Conservation (phyloP, 2,113 vertebrate species). For the Strix aluco region DNA sequence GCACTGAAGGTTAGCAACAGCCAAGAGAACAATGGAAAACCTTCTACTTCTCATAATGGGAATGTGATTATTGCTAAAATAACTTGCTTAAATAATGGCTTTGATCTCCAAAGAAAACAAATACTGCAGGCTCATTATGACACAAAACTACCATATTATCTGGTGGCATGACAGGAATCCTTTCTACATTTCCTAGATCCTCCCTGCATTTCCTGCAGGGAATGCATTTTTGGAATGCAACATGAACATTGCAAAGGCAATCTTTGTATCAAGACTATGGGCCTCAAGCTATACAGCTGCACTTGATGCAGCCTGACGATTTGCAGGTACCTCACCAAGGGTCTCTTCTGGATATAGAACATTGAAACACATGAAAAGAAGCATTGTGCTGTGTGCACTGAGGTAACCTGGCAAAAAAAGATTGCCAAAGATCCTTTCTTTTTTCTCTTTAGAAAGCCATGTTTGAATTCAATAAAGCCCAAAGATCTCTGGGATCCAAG, state of each 20-base stretch:
- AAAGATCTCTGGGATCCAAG: slow-evolving; percentile 9
- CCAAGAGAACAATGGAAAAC: background rate
- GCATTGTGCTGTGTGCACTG: background rate
- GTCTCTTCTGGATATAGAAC: background rate
- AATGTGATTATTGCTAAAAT: background rate
- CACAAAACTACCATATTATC: background rate
- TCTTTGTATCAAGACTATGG: background rate
- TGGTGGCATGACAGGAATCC: background rate
- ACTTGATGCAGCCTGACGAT: background rate
- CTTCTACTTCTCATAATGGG: background rate
- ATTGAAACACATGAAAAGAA: background rate
- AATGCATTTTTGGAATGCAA: background rate
- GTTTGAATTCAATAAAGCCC: slow-evolving; percentile 15
- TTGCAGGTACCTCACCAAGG: background rate
- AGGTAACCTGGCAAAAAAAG: background rate
- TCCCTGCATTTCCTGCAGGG: background rate
- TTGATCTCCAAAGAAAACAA: slow-evolving; percentile 16
- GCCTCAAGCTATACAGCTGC: background rate
- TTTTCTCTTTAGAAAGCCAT: background rate
- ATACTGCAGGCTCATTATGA: background rate
- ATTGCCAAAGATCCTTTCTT: background rate
- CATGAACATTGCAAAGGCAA: background rate
- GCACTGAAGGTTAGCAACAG: background rate
- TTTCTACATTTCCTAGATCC: background rate
- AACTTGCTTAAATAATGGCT: background rate